Percentiles rank a stretch among this genome's conserved stretches.
Conservation (phyloP, 2,888 invertebrate genomes). For the Hirtodrosophila histrioides region DNA sequence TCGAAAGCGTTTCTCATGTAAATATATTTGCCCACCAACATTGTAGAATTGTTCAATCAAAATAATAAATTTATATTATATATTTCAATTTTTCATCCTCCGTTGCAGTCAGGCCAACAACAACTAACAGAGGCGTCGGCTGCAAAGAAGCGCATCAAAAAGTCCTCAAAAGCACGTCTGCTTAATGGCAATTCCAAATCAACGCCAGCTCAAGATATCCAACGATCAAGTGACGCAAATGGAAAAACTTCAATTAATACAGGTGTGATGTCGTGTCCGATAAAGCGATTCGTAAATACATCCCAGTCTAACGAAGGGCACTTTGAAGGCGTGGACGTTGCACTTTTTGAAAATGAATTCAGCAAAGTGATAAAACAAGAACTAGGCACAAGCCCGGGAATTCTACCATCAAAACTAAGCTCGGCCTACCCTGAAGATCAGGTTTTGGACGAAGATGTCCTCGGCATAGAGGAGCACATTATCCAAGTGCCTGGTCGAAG, state of each 20-base stretch:
- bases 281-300: neutral
- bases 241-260: neutral
- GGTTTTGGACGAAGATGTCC: constrained; percentile 4
- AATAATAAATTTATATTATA: neutral
- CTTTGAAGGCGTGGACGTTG: neutral
- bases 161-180: constrained; percentile 13
- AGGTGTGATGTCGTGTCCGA: neutral
- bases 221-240: neutral
- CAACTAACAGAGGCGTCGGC: neutral
- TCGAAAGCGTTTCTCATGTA: constrained; percentile 22
- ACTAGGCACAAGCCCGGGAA: neutral
- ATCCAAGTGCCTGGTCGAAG: constrained; percentile 16
- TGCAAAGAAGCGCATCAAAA: constrained; percentile 18
- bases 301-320: neutral
- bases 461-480: constrained; percentile 2
- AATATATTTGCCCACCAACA: constrained; percentile 2
- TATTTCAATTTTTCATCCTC: neutral
- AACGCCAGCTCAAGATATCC: neutral
- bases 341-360: neutral
- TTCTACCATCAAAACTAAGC: neutral
- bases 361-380: constrained; percentile 8
- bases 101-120: constrained; percentile 23
- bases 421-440: constrained; percentile 2
- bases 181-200: constrained; percentile 15
- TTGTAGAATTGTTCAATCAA: neutral